These are phyloP conservation scores for Trogon melanurus DNA, from an alignment of 2,113 vertebrate species.

Conservation along the genomic window DNA sequence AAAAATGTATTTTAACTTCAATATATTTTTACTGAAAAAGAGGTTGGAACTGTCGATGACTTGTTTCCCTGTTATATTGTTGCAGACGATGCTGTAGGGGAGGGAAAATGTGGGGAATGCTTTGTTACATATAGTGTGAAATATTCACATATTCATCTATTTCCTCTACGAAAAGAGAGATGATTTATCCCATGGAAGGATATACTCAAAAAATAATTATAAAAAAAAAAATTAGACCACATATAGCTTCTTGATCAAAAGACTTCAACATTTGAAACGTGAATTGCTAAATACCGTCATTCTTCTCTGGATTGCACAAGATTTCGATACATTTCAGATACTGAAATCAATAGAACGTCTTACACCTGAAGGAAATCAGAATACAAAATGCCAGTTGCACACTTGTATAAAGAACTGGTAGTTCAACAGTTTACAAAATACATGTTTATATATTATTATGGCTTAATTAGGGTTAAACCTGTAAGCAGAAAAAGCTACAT, in stretches of 20 bases:
- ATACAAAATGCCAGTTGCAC: background rate
- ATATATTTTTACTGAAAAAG: background rate
- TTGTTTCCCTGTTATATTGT: background rate
- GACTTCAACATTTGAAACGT: background rate
- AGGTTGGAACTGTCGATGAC: background rate
- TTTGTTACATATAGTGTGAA: background rate
- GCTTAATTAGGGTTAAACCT: background rate
- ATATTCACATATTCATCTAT: background rate
- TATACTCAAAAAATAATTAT: background rate
- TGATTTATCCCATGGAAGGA: background rate
- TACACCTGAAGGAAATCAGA: background rate
- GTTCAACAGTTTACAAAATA: background rate
- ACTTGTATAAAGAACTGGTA: background rate
- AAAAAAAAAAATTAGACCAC: background rate
- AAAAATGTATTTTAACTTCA: background rate
- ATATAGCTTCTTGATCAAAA: background rate
- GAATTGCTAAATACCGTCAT: background rate
- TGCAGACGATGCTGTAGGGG: background rate
- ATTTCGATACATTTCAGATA: background rate
- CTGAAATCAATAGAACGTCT: background rate
- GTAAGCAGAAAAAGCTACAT: background rate
- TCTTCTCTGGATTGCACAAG: background rate
- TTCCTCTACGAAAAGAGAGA: background rate
- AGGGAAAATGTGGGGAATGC: background rate
- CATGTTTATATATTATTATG: background rate